Evolutionary conservation across 2,113 vertebrate species (phyloP).

Genomic region (Pterocles burchelli): DNA sequence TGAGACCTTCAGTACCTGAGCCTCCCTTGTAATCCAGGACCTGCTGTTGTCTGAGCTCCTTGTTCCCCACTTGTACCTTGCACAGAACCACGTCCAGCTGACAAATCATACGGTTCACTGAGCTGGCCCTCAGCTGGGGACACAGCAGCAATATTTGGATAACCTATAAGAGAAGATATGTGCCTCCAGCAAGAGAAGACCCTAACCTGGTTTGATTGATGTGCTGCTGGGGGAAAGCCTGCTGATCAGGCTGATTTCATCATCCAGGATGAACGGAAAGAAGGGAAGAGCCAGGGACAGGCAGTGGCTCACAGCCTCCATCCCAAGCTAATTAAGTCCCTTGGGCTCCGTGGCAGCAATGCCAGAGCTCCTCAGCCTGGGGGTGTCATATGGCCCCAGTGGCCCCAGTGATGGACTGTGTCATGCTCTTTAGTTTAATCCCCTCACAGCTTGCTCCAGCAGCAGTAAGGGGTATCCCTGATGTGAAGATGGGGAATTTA

Average conservation of each 20-base stretch:
- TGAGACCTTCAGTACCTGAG: neutral
- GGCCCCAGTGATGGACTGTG: neutral
- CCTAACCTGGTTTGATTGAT: neutral
- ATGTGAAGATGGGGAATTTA: neutral
- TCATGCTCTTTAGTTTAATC: neutral
- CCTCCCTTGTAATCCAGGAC: neutral
- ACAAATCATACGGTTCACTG: rapidly evolving
- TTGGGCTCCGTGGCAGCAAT: neutral
- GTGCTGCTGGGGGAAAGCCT: neutral
- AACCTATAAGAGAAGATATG: neutral
- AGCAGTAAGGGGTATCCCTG: neutral
- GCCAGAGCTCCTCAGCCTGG: neutral
- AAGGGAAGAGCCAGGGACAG: neutral
- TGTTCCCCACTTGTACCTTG: neutral
- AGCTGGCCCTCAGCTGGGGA: neutral
- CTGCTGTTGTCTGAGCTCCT: neutral
- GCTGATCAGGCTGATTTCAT: neutral
- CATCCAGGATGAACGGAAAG: neutral
- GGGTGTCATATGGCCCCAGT: neutral
- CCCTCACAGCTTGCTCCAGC: neutral
- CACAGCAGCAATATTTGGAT: neutral
- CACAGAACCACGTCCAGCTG: neutral
- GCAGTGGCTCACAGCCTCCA: neutral
- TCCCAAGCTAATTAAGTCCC: neutral
- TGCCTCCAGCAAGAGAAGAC: neutral